Evolutionary conservation across 1,140 invertebrate species (phyloP), one percentile per base, ranked within the genome.

Genomic region (Ganaspis sp.): DNA sequence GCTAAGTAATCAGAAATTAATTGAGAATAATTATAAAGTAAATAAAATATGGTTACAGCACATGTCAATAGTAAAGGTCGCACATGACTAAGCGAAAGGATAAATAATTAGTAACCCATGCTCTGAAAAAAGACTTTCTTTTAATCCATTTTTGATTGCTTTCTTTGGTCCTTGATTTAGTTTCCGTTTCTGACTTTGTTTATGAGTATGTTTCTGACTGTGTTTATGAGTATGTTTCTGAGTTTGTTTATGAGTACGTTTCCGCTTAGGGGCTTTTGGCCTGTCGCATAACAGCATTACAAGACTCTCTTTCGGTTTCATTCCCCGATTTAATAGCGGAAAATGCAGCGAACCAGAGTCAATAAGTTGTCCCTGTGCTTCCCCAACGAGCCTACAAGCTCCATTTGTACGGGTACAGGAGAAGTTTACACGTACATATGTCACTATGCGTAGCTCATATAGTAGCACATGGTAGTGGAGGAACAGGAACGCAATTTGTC

Each of bases 361-460:
- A 64, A 64, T 64, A 64, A 64, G 58, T 64, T 64, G 58, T 64
- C 58, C 58, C 23, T 15, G 58, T 29, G 58, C 23, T 64, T 64
- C 23, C 58, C 58, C 58, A 21, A 21, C 19, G 54, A 29, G 54
- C 23, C 54, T 58, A 58, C 26, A 21, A 26, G 21, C 54, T 58
- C 23, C 21, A 58, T 26, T 49, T 49, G 8, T 17, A 49, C 45
- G n/a, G 17, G 45, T 49, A 6, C 17, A 49, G 15, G 23, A 29
- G 23, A 15, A 64, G 23, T 64, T 64, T 64, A 64, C 54, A 29
- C 23, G 23, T 29, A 64, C 4, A 23, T 29, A 29, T 64, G 26
- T 49, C 17, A 15, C 45, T 9, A 64, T 29, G 15, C 54, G 21
- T 29, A 29, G 54, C 54, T 64, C 54, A 64, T 64, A 64, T 64